Base-by-base conservation (phyloP, 2,797 vertebrate genomes). In the Limnodromus scolopaceus region DNA sequence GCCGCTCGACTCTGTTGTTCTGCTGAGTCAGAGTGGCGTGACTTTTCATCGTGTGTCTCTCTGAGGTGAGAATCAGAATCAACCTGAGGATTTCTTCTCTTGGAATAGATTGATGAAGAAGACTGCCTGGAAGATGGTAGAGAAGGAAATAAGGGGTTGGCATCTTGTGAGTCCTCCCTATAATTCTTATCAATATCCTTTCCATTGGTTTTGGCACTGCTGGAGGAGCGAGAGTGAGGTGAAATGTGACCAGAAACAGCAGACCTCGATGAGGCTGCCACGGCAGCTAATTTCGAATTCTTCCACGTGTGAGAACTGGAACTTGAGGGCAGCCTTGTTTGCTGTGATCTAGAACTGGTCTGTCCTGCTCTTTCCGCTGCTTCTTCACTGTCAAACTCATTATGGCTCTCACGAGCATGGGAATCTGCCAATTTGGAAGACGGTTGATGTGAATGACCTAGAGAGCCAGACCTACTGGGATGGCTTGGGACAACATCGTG, bases 291-390 rank as follows among this genome's bases (percentile, higher is more conserved):
- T 94, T 94, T 95, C 0, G 45, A 60, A 39, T 96, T 97, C 58
- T 97, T 95, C 95, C 92, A 39, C 9, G 80, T 79, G 72, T 41
- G 97, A 95, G 70, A 98, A 95, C 68, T 98, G 88, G 84, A 92
- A 78, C 92, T 43, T 51, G 38, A 57, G 17, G 38, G 95, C 60
- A 78, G 80, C 36, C 54, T 95, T 19, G 64, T 81, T 94, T 97
- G 98, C 96, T 76, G 98, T 94, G 54, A 76, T 43, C 74, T 96
- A 22, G 96, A 95, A 19, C 93, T 97, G 28, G 94, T 54, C 27
- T 94, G 97, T 84, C 76, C 98, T 75, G 93, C 83, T 92, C 93
- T 95, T 30, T 97, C 97, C 70, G 95, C 97, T 46, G 94, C 97
- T 65, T 98, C 98, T 92, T 98, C 98, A 69, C 39, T 92, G 25